A percentile compares a stretch with the other conserved stretches of the same genome.
These are phyloP conservation scores for Orius laevigatus DNA, from an alignment of 1,140 invertebrate species.

Conservation along the genomic window DNA sequence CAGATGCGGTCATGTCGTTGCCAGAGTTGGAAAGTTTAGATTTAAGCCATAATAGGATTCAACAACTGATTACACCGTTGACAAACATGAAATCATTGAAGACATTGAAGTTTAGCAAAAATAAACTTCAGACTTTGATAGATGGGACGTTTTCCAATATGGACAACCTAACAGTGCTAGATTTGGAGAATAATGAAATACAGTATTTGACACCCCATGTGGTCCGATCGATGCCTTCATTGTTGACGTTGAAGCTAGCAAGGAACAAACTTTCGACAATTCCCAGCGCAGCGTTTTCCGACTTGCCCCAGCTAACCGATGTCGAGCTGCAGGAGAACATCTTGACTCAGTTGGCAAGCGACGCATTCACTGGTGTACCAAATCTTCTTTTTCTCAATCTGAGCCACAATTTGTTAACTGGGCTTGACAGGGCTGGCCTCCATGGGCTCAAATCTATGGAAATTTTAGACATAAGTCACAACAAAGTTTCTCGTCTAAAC, in stretches of 20 bases:
- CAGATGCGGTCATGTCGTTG: conserved; percentile 47
- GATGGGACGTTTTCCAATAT: conserved; percentile 55
- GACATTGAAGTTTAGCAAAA: conserved; percentile 50
- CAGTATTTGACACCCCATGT: conserved; percentile 58
- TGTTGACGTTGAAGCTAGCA: conserved; percentile 51
- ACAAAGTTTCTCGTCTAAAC: conserved; percentile 51
- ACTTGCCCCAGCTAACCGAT: conserved; percentile 51
- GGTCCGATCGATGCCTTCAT: conserved; percentile 30
- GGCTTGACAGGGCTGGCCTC: conserved; percentile 52
- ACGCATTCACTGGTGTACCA: conserved; percentile 59
- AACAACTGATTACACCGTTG: conserved; percentile 45
- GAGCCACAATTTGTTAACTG: conserved; percentile 55
- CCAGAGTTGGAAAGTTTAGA: conserved; percentile 51
- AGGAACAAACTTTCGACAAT: conserved; percentile 28
- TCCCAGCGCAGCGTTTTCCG: conserved; percentile 55
- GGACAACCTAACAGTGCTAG: conserved; percentile 48
- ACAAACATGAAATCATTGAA: conserved; percentile 42
- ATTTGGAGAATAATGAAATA: conserved; percentile 68
- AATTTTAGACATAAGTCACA: conserved; percentile 61
- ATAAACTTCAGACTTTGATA: conserved; percentile 53
- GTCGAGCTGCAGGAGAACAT: conserved; percentile 63
- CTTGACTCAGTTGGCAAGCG: conserved; percentile 47
- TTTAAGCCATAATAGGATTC: conserved; percentile 47
- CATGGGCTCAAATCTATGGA: conserved; percentile 55
- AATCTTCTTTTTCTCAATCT: conserved; percentile 65